A percentile compares a stretch with the other conserved stretches of the same genome.
phyloP scores from a whole-genome alignment of 2,797 vertebrate genomes.

The Spinus pinus region DNA sequence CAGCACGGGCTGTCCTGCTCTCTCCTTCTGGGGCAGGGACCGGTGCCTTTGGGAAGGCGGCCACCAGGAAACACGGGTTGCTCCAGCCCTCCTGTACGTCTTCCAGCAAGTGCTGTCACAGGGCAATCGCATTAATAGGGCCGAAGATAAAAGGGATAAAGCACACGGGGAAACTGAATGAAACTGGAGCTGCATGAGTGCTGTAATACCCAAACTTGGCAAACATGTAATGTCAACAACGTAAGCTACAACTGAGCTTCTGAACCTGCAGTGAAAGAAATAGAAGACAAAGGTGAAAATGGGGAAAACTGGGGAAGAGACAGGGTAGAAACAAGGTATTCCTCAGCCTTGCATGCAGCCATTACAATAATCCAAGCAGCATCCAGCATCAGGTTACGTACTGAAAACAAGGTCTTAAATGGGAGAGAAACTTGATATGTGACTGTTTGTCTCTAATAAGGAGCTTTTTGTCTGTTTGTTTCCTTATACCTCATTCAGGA shows the following conservation, averaged over 20 bases:
- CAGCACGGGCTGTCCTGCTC: neutral
- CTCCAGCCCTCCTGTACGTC: neutral
- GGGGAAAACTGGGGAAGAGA: neutral
- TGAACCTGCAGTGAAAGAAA: constrained; percentile 7
- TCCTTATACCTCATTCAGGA: neutral
- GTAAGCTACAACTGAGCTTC: neutral
- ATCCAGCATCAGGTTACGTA: neutral
- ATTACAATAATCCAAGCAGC: neutral
- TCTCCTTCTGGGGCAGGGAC: neutral
- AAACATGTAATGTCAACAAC: constrained; percentile 31
- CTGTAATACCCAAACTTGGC: constrained; percentile 40
- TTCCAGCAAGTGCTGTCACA: constrained; percentile 34
- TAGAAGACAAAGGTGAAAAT: neutral
- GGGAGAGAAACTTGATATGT: neutral
- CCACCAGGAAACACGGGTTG: neutral
- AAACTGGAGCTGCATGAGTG: constrained; percentile 28
- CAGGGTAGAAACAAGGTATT: neutral
- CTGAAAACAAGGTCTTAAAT: neutral
- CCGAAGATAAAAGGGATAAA: constrained; percentile 43
- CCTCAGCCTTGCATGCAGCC: neutral
- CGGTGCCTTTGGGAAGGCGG: neutral
- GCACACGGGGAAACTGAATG: neutral
- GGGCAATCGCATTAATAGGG: constrained; percentile 1
- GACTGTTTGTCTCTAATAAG: neutral
- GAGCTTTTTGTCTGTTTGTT: neutral